These are phyloP conservation scores for Eupeodes latifasciatus DNA, from an alignment of 2,888 invertebrate species.

Conservation along the genomic window DNA sequence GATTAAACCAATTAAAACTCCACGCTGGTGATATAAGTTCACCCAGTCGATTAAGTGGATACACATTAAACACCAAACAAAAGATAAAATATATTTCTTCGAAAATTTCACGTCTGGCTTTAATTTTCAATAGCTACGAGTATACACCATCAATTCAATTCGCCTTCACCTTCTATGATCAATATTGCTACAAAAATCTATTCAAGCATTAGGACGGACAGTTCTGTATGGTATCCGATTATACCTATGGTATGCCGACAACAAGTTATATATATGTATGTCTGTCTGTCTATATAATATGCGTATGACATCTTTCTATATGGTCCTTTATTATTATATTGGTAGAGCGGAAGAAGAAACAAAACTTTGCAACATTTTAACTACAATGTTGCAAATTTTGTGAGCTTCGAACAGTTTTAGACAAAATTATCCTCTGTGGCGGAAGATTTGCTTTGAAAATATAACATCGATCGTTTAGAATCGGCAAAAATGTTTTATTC, in stretches of 20 bases:
- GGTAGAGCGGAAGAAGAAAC: neutral
- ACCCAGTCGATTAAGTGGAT: slow-evolving; percentile 75
- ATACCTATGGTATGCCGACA: neutral
- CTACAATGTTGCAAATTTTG: slow-evolving; percentile 63
- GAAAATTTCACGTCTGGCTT: slow-evolving; percentile 14
- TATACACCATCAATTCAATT: neutral
- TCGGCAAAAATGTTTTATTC: slow-evolving; percentile 27
- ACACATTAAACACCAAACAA: slow-evolving; percentile 72
- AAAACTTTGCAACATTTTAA: slow-evolving; percentile 49
- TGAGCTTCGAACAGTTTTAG: slow-evolving; percentile 48
- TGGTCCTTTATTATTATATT: neutral
- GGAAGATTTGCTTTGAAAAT: slow-evolving; percentile 50
- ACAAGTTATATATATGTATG: neutral
- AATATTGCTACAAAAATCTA: slow-evolving; percentile 46
- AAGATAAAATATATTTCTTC: slow-evolving; percentile 8
- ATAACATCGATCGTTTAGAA: slow-evolving; percentile 15
- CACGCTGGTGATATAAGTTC: slow-evolving; percentile 67
- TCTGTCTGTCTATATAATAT: neutral
- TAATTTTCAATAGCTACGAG: neutral
- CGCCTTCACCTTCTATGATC: neutral
- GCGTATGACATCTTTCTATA: slow-evolving; percentile 2
- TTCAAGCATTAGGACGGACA: slow-evolving; percentile 22
- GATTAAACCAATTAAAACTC: slow-evolving; percentile 59
- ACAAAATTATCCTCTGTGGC: slow-evolving; percentile 55
- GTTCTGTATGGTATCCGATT: slow-evolving; percentile 56